Evolutionary conservation across 2,888 invertebrate species (phyloP), one percentile per base, ranked within the genome.

Genomic region (Pimpla rufipes): DNA sequence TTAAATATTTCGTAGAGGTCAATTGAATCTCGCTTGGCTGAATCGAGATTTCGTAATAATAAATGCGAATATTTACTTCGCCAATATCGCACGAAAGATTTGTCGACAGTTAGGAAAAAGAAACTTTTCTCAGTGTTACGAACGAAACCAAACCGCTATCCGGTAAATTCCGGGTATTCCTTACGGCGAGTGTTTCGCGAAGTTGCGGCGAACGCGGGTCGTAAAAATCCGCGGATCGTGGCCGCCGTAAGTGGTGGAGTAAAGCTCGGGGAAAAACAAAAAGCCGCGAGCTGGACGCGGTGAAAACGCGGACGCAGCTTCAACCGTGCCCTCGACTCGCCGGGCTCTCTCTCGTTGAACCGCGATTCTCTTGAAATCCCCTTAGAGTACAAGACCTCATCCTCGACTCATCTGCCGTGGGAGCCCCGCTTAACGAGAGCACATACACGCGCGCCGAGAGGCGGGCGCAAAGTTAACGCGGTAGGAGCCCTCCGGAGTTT

Each of bases 391-490:
- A 64, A 42, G 40, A 83, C 29, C 64, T 57, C 74, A 70, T 79
- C 62, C 57, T 79, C 68, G 70, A 70, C 62, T 79, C 64, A 64
- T 57, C 21, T 35, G 55, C 55, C 10, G 75, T 75, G 55, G 75
- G 37, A 83, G 76, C 18, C 62, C 35, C 42, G 74, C 37, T 55
- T 23, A 57, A 68, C 77, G 37, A 45, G 47, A 40, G 57, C 16
- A 35, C 45, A 50, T 37, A 67, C 57, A 29, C 29, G 66, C 35
- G 55, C 59, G 57, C 29, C 68, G 29, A 52, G 77, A 82, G 66
- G 81, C 77, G 86, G 88, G 90, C 85, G 82, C 84, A 83, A 86
- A 88, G 88, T 89, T 88, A 86, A 85, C 83, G 87, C 85, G 84
- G 81, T 81, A 81, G 52, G 52, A 52, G 71, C 75, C 75, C 59